Evolutionary conservation across 2,888 invertebrate genomes (phyloP), one percentile per base, ranked within the genome.

Genomic region (Acronicta leporina): DNA sequence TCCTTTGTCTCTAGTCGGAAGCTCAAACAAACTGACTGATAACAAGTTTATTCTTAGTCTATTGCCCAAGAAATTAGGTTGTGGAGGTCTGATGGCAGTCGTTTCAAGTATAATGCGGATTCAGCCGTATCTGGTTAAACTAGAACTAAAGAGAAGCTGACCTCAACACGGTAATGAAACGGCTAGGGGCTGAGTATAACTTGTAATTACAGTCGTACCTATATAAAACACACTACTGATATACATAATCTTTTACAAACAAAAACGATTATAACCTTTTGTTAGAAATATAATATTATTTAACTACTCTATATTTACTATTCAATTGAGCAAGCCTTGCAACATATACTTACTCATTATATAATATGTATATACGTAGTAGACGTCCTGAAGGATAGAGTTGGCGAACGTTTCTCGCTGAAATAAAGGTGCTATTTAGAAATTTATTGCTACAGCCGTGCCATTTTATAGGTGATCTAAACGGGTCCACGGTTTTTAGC

Each of bases 381-480:
- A 43, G 8, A 11, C 5, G 14, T 25, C 45, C 38, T 13, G 54
- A 40, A 6, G 38, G 43, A 38, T 35, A 40, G 41, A 27, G 41
- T 54, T 40, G 50, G 50, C 25, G 20, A 25, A 41, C 43, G 13
- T 63, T 53, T 15, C 14, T 64, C 42, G 42, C 43, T 54, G 43
- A 64, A 62, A 61, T 60, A 56, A 54, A 66, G 63, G 63, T 63
- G 54, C 45, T 71, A 60, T 77, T 66, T 59, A 41, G 11, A 25
- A 66, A 80, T 77, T 79, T 71, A 77, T 71, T 51, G 59, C 33
- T 50, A 55, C 49, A 59, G 53, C 47, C 54, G 41, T 62, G 35
- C 59, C 46, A 57, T 79, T 76, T 76, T 79, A 70, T 73, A 46
- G 73, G 49, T 69, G 63, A 76, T 76, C 57, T 75, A 58, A 61